These are phyloP conservation scores for Colius striatus DNA, from an alignment of 2,113 vertebrate species.

Conservation along the genomic window DNA sequence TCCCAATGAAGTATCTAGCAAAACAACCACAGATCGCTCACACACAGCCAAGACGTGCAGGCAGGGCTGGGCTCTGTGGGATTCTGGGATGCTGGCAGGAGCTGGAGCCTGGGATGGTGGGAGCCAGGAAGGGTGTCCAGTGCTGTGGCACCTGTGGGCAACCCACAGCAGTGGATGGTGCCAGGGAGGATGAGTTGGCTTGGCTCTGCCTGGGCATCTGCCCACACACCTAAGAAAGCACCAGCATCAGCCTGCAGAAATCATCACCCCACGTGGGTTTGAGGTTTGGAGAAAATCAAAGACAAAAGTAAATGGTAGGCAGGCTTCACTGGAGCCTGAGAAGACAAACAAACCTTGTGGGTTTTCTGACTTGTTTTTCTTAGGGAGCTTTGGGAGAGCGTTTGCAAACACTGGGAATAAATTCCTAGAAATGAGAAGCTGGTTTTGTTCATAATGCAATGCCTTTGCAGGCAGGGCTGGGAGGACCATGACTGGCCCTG, in stretches of 20 bases:
- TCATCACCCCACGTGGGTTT: neutral
- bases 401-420: neutral
- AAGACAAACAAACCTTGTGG: conserved; percentile 51
- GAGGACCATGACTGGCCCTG: neutral
- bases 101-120: neutral
- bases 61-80: neutral
- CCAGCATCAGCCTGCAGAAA: neutral
- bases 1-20: neutral
- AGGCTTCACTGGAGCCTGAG: neutral
- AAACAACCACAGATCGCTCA: neutral
- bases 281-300: conserved; percentile 50
- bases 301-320: conserved; percentile 47
- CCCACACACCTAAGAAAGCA: neutral
- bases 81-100: neutral
- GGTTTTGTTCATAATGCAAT: neutral
- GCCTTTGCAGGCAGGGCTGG: neutral
- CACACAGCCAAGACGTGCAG: rapidly evolving
- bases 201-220: neutral
- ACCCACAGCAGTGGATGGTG: rapidly evolving
- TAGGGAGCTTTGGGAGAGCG: neutral
- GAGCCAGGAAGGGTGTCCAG: rapidly evolving
- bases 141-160: rapidly evolving
- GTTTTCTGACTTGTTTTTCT: conserved; percentile 33
- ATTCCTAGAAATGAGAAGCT: conserved; percentile 53
- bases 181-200: neutral